phyloP scores from a whole-genome alignment of 2,113 vertebrate species.

The Ceyx melanurus region DNA sequence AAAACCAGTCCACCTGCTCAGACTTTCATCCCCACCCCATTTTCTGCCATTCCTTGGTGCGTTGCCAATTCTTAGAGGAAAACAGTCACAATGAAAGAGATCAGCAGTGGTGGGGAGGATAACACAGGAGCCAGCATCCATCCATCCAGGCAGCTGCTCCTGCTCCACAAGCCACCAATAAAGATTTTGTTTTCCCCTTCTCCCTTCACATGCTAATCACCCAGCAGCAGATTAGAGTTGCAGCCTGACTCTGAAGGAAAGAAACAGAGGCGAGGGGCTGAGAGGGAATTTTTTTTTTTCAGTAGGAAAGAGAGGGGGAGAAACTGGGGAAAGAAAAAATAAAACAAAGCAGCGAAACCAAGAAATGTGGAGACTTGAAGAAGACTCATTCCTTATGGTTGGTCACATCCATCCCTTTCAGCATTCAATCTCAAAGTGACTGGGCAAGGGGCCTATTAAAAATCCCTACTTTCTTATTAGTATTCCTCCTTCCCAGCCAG shows the following conservation, averaged over 20 bases:
- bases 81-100: background rate
- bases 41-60: background rate
- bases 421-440: background rate
- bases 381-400: slow-evolving; percentile 22
- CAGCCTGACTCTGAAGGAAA: slow-evolving; percentile 17
- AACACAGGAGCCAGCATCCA: background rate
- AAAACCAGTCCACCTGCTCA: background rate
- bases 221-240: background rate
- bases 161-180: slow-evolving; percentile 8
- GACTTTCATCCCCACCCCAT: background rate
- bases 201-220: slow-evolving; percentile 43
- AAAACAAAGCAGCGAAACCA: background rate
- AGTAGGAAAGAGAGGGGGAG: background rate
- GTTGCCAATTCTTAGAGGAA: background rate
- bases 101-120: background rate
- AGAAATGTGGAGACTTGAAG: background rate
- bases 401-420: slow-evolving; percentile 4
- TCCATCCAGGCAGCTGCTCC: slow-evolving; percentile 5
- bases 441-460: background rate
- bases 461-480: background rate
- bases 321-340: background rate
- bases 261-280: background rate
- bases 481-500: slow-evolving; percentile 1
- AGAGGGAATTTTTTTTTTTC: background rate
- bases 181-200: slow-evolving; percentile 41